Percentiles rank a stretch among this genome's conserved stretches.
phyloP scores from a whole-genome alignment of 2,797 vertebrate species.

The Ctenopoma kingsleyae region DNA sequence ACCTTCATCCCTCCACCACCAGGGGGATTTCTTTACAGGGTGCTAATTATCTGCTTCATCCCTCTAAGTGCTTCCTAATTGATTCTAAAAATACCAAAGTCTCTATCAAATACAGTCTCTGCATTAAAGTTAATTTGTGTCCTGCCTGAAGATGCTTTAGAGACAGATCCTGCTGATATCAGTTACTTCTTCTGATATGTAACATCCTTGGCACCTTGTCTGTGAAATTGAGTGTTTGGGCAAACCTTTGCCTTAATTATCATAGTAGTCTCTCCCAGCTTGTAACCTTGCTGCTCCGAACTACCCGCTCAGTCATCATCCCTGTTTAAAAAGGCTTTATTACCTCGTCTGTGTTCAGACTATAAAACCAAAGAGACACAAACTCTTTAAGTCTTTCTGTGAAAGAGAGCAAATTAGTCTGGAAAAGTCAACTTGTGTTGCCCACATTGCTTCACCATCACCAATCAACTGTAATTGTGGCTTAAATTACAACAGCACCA shows the following conservation, averaged over 20 bases:
- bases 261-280: conserved; percentile 34
- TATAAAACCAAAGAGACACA: conserved; percentile 47
- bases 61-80: too few species aligned
- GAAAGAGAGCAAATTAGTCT: background rate
- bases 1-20: too few species aligned
- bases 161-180: background rate
- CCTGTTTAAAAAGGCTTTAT: conserved; percentile 59
- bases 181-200: background rate
- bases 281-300: conserved; percentile 45
- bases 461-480: conserved; percentile 75
- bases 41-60: too few species aligned
- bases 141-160: too few species aligned
- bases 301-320: conserved; percentile 34
- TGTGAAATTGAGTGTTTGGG: conserved; percentile 17
- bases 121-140: too few species aligned
- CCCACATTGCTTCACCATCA: conserved; percentile 57
- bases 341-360: conserved; percentile 38
- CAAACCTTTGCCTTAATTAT: conserved; percentile 38
- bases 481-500: conserved; percentile 57
- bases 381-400: conserved; percentile 25
- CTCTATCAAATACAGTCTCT: too few species aligned
- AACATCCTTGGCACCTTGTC: background rate
- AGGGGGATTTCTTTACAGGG: too few species aligned
- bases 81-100: too few species aligned
- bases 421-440: conserved; percentile 34